Evolutionary conservation across 2,797 vertebrate species (phyloP).

Genomic region (Tenualosa ilisha): DNA sequence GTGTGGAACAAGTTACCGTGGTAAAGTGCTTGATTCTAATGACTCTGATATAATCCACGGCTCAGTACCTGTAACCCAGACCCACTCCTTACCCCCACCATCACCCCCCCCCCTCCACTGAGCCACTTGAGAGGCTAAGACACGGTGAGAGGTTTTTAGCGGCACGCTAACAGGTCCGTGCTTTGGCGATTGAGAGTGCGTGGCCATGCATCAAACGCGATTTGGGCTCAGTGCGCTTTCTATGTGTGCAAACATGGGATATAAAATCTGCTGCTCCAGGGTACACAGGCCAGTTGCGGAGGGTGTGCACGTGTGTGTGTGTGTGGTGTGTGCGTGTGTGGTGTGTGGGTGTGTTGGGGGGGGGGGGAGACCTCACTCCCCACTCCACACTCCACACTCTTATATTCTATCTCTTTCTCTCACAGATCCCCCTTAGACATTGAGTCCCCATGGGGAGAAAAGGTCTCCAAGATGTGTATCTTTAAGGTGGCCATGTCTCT

Average conservation of each 20-base stretch:
- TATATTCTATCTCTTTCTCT: not conserved
- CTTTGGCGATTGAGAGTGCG: conserved; percentile 62
- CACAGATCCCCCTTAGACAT: not conserved
- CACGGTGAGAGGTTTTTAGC: conserved; percentile 71
- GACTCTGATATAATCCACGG: conserved; percentile 56
- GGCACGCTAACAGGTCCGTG: conserved; percentile 69
- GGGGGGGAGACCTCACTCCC: not conserved
- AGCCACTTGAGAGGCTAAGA: conserved; percentile 68
- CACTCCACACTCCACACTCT: not conserved
- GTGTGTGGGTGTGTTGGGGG: not conserved
- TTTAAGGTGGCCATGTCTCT: not conserved
- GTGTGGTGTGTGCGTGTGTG: too few species aligned
- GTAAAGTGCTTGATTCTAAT: conserved; percentile 61
- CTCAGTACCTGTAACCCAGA: conserved; percentile 42
- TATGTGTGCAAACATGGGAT: conserved; percentile 61
- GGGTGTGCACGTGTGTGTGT: not conserved
- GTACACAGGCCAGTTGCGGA: not conserved
- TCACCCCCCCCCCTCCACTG: conserved; percentile 54
- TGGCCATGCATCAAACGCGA: conserved; percentile 78
- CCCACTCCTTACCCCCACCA: conserved; percentile 44
- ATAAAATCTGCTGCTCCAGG: conserved; percentile 47
- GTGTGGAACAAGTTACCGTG: conserved; percentile 53
- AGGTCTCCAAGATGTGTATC: not conserved
- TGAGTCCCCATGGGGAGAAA: not conserved
- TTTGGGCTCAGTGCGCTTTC: conserved; percentile 65